Percentiles rank a stretch among this genome's conserved stretches.
Evolutionary conservation across 2,888 invertebrate species (phyloP).

Genomic region (Conchocele bisecta): DNA sequence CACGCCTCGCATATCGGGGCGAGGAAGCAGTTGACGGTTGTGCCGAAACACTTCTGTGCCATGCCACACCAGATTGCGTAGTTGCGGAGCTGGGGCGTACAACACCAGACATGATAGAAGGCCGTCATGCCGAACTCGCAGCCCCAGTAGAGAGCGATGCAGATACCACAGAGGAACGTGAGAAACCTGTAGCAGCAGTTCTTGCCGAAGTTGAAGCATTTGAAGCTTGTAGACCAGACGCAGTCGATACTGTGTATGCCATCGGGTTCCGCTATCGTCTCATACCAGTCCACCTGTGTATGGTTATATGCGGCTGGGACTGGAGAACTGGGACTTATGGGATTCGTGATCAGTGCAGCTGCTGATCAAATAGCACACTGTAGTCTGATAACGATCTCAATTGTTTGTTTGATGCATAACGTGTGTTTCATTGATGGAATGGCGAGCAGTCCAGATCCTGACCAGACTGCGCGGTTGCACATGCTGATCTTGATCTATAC

Average conservation of each 20-base stretch:
- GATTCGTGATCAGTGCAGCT: too few species aligned
- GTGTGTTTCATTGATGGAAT: too few species aligned
- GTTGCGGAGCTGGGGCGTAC: slow-evolving; percentile 87
- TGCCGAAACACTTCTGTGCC: slow-evolving; percentile 82
- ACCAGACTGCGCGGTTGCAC: too few species aligned
- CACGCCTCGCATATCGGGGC: slow-evolving; percentile 87
- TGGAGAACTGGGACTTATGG: too few species aligned
- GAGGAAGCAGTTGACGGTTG: slow-evolving; percentile 83
- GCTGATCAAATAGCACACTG: too few species aligned
- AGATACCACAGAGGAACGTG: slow-evolving; percentile 87
- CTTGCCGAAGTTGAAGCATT: slow-evolving; percentile 87
- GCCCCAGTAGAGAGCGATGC: slow-evolving; percentile 86
- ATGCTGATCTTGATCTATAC: too few species aligned
- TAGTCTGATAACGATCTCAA: too few species aligned
- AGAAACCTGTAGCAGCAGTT: slow-evolving; percentile 88
- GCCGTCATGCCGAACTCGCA: slow-evolving; percentile 84
- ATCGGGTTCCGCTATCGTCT: slow-evolving; percentile 75
- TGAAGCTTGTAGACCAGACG: slow-evolving; percentile 87
- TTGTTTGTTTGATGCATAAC: too few species aligned
- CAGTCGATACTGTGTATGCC: slow-evolving; percentile 85
- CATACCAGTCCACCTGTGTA: too few species aligned
- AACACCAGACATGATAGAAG: slow-evolving; percentile 88
- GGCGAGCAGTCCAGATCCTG: too few species aligned
- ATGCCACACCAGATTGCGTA: slow-evolving; percentile 86
- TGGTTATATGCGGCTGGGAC: too few species aligned